Percentiles rank a stretch among this genome's conserved stretches.
Evolutionary conservation across 1,140 invertebrate species (phyloP).

Genomic region (Drosophila orosa): DNA sequence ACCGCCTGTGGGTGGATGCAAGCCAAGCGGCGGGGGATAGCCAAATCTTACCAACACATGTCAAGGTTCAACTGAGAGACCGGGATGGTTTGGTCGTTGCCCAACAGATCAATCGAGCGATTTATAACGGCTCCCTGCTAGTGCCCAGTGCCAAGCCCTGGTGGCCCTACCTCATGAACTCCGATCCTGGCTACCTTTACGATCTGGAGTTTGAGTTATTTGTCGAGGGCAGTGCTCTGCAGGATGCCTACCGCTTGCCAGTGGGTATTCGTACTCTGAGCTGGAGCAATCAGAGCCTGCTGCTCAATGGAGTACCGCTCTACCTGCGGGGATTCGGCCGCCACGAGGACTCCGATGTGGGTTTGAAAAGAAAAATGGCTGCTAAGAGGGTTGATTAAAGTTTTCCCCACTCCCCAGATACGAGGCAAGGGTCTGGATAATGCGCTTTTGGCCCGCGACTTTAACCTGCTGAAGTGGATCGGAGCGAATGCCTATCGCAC

Average conservation of each 20-base stretch:
- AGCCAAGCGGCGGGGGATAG: not conserved
- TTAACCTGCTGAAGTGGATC: slow-evolving; percentile 97
- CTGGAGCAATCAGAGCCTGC: slow-evolving; percentile 90
- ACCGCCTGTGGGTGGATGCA: slow-evolving; percentile 46
- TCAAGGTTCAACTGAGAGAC: slow-evolving; percentile 51
- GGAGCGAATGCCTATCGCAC: slow-evolving; percentile 98
- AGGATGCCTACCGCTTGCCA: slow-evolving; percentile 92
- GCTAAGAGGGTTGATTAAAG: not conserved
- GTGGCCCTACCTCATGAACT: slow-evolving; percentile 96
- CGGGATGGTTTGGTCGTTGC: slow-evolving; percentile 41
- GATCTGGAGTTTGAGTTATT: slow-evolving; percentile 85
- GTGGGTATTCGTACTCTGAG: slow-evolving; percentile 94
- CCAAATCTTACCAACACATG: slow-evolving; percentile 1
- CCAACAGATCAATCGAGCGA: slow-evolving; percentile 44
- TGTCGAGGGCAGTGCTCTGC: slow-evolving; percentile 73
- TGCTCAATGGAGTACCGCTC: slow-evolving; percentile 94
- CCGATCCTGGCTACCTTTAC: slow-evolving; percentile 92
- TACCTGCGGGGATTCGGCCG: slow-evolving; percentile 97
- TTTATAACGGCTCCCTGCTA: slow-evolving; percentile 85
- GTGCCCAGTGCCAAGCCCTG: slow-evolving; percentile 92
- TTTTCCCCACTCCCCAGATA: slow-evolving; percentile 86
- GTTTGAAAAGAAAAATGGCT: slow-evolving; percentile 42
- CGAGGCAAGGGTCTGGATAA: slow-evolving; percentile 95
- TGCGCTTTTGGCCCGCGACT: slow-evolving; percentile 94
- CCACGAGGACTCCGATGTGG: slow-evolving; percentile 96